A percentile compares a stretch with the other conserved stretches of the same genome.
Conservation (phyloP, 2,113 vertebrate genomes). For the Aldabrachelys gigantea region DNA sequence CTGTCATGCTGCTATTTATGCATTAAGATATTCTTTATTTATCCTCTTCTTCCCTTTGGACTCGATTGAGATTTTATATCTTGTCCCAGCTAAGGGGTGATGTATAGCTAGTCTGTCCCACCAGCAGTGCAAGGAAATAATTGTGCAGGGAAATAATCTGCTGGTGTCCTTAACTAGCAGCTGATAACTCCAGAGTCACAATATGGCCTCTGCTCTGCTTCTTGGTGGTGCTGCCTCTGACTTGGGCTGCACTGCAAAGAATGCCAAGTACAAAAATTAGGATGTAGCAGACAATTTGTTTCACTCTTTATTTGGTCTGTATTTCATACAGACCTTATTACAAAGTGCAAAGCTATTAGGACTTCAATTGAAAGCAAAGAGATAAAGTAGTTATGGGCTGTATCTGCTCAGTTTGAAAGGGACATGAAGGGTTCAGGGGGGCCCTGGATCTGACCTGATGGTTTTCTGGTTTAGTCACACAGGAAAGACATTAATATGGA, state of each 20-base stretch:
- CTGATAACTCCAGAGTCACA: not conserved
- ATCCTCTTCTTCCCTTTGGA: not conserved
- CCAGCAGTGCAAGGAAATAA: not conserved
- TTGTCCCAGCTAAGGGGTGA: not conserved
- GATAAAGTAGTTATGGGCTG: conserved; percentile 23
- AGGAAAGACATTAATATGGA: conserved; percentile 14
- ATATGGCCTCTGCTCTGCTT: not conserved
- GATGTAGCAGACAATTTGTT: conserved; percentile 18
- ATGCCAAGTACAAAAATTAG: conserved; percentile 23
- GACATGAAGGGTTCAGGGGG: conserved; percentile 2
- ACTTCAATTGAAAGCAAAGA: conserved; percentile 47
- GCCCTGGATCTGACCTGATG: conserved; percentile 28
- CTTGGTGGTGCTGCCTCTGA: not conserved
- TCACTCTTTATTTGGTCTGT: conserved; percentile 30
- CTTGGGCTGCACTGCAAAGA: not conserved
- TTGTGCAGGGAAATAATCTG: not conserved
- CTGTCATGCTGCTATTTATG: not conserved
- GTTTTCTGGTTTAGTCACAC: conserved; percentile 25
- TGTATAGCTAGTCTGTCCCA: not conserved
- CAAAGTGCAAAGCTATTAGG: conserved; percentile 30
- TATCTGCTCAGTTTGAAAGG: conserved; percentile 45
- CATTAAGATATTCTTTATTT: not conserved
- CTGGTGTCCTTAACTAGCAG: not conserved
- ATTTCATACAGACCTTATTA: conserved; percentile 11
- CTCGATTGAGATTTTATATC: not conserved